Percentiles rank a stretch among this genome's conserved stretches.
Evolutionary conservation across 2,113 vertebrate genomes (phyloP).

Genomic region (Oryzias woworae): DNA sequence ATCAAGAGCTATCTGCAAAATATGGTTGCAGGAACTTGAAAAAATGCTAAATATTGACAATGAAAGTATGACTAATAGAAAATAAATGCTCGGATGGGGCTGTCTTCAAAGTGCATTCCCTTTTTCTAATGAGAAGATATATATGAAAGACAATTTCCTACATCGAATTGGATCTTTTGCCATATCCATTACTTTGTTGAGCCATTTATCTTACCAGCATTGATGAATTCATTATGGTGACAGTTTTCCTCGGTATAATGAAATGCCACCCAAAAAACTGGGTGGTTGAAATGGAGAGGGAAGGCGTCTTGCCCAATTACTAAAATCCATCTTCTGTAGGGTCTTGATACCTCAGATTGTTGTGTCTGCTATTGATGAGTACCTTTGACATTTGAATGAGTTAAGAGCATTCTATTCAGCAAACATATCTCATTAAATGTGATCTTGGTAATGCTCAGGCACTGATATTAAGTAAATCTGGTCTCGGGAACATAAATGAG

Average conservation of each 20-base stretch:
- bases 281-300: conserved; percentile 79
- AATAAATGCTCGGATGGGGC: conserved; percentile 82
- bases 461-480: conserved; percentile 3
- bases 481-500: too few species aligned
- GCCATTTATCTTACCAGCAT: conserved; percentile 87
- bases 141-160: conserved; percentile 83
- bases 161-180: conserved; percentile 79
- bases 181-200: conserved; percentile 81
- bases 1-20: too few species aligned
- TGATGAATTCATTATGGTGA: conserved; percentile 91
- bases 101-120: conserved; percentile 75
- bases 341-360: conserved; percentile 48
- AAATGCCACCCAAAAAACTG: conserved; percentile 81
- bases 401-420: conserved; percentile 36
- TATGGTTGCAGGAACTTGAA: too few species aligned
- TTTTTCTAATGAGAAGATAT: conserved; percentile 82
- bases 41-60: conserved; percentile 68
- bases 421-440: conserved; percentile 41
- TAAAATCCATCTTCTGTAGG: conserved; percentile 73
- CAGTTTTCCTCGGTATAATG: conserved; percentile 85
- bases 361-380: conserved; percentile 42
- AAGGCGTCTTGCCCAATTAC: conserved; percentile 79
- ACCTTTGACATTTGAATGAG: conserved; percentile 59
- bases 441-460: conserved; percentile 32
- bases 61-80: conserved; percentile 85